Base-by-base conservation (phyloP, 2,113 vertebrate genomes). In the Cryptotis parvus region DNA sequence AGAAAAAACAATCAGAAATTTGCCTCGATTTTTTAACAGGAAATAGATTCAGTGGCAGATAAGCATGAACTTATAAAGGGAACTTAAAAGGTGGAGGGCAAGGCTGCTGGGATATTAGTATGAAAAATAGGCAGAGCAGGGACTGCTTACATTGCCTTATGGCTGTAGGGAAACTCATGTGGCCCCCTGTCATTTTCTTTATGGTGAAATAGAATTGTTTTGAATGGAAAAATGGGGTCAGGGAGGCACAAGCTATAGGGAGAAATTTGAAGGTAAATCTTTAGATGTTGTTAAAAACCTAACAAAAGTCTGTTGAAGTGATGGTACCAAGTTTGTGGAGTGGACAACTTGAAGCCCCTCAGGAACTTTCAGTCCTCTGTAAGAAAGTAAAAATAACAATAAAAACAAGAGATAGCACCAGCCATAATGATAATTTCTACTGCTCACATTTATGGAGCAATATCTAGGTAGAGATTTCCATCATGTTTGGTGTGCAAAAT, bases 231-330 rank as follows among this genome's bases (percentile, higher is more conserved):
- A 75, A 55, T 55, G 22, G 52, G 52, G 20, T 9, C 1, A 15
- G 37, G 61, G 31, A 73, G 52, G 41, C 69, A n/a, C 2, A 79
- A 43, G 16, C 16, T 72, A 86, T 27, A 33, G 33, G 70, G 58
- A 29, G 12, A 70, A 20, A n/a, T 31, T 22, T 70, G 1, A 39
- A 92, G 70, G 31, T 58, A 80, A 92, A 77, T 87, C 80, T 92
- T 69, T 83, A 29, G 33, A 55, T 43, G 63, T 45, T 58, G n/a
- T 75, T 77, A 89, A 80, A 83, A n/a, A 26, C 16, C 45, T 49
- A 3, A 68, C 87, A 66, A 95, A 86, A 76, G 68, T 33, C 37
- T 27, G 11, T 8, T 14, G 9, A 66, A 65, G 20, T 65, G 18
- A 33, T 37, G 4, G 33, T 33, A 24, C n/a, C n/a, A 9, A 7